Evolutionary conservation across 2,113 vertebrate genomes (phyloP).

Genomic region (Stigmatopora nigra): DNA sequence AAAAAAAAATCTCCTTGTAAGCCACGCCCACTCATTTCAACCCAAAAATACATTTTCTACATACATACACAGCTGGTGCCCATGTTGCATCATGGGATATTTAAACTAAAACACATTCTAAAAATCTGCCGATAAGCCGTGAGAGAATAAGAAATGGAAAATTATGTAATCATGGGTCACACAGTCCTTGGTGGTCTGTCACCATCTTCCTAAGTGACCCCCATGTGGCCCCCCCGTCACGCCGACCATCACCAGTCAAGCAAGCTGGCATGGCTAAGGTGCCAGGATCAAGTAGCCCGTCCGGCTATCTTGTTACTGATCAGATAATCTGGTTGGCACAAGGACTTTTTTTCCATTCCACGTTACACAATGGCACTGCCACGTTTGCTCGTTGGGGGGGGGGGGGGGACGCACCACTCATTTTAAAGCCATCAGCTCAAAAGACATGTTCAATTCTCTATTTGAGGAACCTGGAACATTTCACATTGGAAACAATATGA

Average conservation of each 20-base stretch:
- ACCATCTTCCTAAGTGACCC: background rate
- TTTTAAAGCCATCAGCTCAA: background rate
- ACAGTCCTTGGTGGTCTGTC: background rate
- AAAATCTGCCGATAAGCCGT: too few species aligned
- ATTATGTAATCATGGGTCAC: too few species aligned
- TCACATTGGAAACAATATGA: background rate
- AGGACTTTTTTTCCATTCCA: constrained; percentile 54
- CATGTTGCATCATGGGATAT: too few species aligned
- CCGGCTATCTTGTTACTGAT: constrained; percentile 61
- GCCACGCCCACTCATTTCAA: too few species aligned
- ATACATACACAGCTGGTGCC: too few species aligned
- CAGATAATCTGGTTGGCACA: constrained; percentile 59
- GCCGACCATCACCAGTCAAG: background rate
- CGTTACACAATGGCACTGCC: constrained; percentile 54
- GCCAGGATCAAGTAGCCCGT: constrained; percentile 51
- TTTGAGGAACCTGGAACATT: background rate
- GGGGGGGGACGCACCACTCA: background rate
- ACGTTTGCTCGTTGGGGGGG: constrained; percentile 17
- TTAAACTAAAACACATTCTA: too few species aligned
- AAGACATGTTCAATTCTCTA: background rate
- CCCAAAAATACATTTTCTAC: too few species aligned
- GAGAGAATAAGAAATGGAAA: too few species aligned
- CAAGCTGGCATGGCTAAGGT: constrained; percentile 18
- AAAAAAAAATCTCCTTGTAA: too few species aligned
- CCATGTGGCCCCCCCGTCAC: background rate